Evolutionary conservation across 2,113 vertebrate species (phyloP).

Genomic region (Ondatra zibethicus): DNA sequence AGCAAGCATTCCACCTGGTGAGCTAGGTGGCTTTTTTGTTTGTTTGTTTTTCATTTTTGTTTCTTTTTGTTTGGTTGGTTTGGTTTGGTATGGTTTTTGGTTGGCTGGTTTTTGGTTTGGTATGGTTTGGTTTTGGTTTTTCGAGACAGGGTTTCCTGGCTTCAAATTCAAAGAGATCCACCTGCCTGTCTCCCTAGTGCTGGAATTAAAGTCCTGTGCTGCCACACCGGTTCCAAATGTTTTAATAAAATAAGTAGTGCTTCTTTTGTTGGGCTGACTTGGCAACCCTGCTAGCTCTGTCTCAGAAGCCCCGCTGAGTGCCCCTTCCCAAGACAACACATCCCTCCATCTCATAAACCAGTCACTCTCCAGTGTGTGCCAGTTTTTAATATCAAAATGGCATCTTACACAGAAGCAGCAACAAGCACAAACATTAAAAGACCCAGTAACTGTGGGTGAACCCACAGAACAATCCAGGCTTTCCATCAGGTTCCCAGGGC

Average conservation of each 20-base stretch:
- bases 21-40: too few species aligned
- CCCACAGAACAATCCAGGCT: background rate
- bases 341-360: background rate
- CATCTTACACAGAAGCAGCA: constrained; percentile 2
- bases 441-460: background rate
- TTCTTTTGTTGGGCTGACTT: background rate
- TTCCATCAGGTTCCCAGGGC: background rate
- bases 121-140: background rate
- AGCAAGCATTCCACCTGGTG: background rate
- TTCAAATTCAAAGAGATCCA: background rate
- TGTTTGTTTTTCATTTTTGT: too few species aligned
- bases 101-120: too few species aligned
- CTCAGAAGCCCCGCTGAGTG: too few species aligned
- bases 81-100: too few species aligned
- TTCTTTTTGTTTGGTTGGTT: too few species aligned
- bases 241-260: background rate
- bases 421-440: background rate
- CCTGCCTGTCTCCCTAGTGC: too few species aligned
- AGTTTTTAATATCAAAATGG: constrained; percentile 52
- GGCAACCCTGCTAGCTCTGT: background rate
- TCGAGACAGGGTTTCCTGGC: background rate
- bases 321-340: fast-evolving
- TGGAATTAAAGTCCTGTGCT: background rate
- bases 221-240: background rate
- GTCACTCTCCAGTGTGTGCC: background rate